Conservation (phyloP, 2,888 invertebrate genomes). For the Hyposoter didymator region DNA sequence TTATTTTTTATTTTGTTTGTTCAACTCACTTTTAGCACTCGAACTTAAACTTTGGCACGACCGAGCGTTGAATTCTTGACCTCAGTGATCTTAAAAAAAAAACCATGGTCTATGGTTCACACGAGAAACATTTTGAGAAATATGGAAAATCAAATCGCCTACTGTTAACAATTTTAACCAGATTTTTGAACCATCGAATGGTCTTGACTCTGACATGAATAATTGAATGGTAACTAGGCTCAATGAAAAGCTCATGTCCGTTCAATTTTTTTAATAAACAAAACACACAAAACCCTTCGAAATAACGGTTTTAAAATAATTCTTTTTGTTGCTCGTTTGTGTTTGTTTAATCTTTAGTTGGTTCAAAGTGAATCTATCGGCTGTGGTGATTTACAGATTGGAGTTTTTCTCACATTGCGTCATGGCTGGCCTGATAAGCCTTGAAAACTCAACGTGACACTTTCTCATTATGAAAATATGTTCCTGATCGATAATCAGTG, state of each 20-base stretch:
- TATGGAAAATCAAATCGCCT: neutral
- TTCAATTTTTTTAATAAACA: neutral
- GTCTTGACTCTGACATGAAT: neutral
- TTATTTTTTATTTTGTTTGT: conserved; percentile 19
- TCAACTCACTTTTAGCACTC: conserved; percentile 21
- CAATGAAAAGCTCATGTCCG: neutral
- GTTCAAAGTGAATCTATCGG: neutral
- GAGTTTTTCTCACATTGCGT: neutral
- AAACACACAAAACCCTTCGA: neutral
- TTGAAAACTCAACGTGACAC: neutral
- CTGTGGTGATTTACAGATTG: neutral
- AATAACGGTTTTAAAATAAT: neutral
- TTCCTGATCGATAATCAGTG: neutral
- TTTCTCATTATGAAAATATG: neutral
- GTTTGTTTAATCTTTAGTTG: neutral
- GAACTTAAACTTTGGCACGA: conserved; percentile 30
- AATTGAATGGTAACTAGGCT: neutral
- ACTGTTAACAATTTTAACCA: neutral
- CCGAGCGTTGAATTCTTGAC: conserved; percentile 29
- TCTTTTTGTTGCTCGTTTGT: neutral
- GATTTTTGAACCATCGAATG: neutral
- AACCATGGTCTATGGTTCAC: conserved; percentile 15
- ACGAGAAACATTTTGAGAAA: conserved; percentile 7
- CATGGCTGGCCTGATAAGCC: neutral
- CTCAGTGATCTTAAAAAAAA: conserved; percentile 14